phyloP scores from a whole-genome alignment of 2,888 invertebrate genomes.

The Anoplius nigerrimus region DNA sequence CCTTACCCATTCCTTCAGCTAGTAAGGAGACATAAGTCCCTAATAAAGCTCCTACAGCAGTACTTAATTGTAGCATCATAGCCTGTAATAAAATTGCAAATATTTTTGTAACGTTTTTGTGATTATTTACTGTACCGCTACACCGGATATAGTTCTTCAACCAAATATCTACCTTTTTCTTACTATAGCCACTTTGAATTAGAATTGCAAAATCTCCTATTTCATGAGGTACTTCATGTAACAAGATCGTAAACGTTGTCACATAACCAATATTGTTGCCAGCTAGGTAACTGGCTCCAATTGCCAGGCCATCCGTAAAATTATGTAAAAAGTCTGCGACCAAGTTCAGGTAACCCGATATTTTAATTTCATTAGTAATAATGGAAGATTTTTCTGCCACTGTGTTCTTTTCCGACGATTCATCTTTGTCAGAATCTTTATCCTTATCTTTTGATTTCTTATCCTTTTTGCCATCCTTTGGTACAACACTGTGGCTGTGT shows the following conservation, averaged over 20 bases:
- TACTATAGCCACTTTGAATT: conserved; percentile 96
- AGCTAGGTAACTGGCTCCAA: conserved; percentile 97
- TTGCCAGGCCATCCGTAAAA: conserved; percentile 99
- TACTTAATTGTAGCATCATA: conserved; percentile 94
- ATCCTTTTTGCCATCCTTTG: conserved; percentile 56
- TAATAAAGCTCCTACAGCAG: conserved; percentile 95
- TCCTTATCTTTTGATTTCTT: conserved; percentile 56
- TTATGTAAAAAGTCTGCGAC: conserved; percentile 99
- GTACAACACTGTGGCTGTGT: conserved; percentile 48
- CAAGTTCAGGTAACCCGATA: conserved; percentile 95
- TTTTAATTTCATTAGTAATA: conserved; percentile 80
- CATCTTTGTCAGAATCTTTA: conserved; percentile 22
- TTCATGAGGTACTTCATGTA: conserved; percentile 99
- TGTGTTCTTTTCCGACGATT: conserved; percentile 30
- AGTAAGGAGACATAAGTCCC: conserved; percentile 93
- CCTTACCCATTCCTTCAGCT: conserved; percentile 82
- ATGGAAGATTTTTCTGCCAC: conserved; percentile 61
- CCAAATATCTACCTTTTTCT: conserved; percentile 85
- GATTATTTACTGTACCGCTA: not conserved
- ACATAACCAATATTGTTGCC: conserved; percentile 91
- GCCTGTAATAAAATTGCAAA: conserved; percentile 78
- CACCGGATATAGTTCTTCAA: not conserved
- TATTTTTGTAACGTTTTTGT: conserved; percentile 1
- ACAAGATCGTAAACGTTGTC: conserved; percentile 95
- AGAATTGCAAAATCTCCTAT: conserved; percentile 99